Percentiles rank a stretch among this genome's conserved stretches.
These are phyloP conservation scores for Hemichromis elongatus DNA, from an alignment of 2,113 vertebrate genomes.

Conservation along the genomic window DNA sequence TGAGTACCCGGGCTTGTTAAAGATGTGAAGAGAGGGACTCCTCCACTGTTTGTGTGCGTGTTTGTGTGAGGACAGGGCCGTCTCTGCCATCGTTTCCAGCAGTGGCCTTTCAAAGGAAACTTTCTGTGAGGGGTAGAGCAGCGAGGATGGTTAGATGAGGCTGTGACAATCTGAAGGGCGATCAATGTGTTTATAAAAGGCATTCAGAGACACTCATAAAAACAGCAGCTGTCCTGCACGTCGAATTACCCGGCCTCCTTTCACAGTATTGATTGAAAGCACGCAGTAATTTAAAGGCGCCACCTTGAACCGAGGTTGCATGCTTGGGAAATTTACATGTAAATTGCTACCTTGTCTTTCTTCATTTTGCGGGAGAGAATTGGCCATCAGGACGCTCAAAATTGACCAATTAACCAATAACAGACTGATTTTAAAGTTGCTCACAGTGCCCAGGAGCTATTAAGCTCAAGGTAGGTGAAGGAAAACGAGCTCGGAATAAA, in stretches of 20 bases:
- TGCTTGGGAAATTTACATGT: slow-evolving; percentile 59
- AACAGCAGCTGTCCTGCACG: slow-evolving; percentile 10
- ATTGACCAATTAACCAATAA: slow-evolving; percentile 38
- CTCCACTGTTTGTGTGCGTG: slow-evolving; percentile 9
- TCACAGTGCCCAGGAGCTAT: slow-evolving; percentile 4
- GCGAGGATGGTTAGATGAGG: neutral
- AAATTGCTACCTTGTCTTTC: slow-evolving; percentile 54
- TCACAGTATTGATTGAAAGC: slow-evolving; percentile 36
- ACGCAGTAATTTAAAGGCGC: slow-evolving; percentile 24
- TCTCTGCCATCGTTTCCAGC: neutral
- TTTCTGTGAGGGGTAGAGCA: neutral
- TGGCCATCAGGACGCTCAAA: slow-evolving; percentile 11
- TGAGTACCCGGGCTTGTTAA: slow-evolving; percentile 57
- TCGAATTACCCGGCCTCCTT: neutral
- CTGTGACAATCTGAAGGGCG: neutral
- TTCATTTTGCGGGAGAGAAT: slow-evolving; percentile 29
- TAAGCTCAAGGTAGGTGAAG: slow-evolving; percentile 35
- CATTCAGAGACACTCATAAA: neutral
- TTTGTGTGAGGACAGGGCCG: slow-evolving; percentile 22
- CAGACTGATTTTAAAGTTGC: neutral
- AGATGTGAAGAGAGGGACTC: slow-evolving; percentile 18
- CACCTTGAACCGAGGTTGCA: slow-evolving; percentile 46
- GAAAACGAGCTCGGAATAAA: slow-evolving; percentile 30
- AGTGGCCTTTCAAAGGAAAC: neutral
- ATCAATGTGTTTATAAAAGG: slow-evolving; percentile 21